Base-by-base conservation (phyloP, 2,797 vertebrate genomes). In the Vireo griseus region DNA sequence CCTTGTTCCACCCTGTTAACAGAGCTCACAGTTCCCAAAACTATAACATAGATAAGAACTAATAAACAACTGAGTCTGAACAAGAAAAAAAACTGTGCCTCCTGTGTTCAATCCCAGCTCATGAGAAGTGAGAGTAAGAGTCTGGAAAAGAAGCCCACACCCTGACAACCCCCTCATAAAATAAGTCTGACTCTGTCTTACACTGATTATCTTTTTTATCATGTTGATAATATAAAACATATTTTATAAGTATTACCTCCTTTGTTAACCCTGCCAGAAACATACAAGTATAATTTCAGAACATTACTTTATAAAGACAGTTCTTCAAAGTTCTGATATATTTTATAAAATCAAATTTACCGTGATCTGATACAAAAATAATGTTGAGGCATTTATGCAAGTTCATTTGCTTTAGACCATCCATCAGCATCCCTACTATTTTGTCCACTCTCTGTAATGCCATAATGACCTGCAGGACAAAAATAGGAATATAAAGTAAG, bases 281-380 rank as follows among this genome's bases (percentile, higher is more conserved):
- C 6, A 20, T 6, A 10, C 10, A 93, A 58, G 16, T 25, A 52
- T 22, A 59, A 90, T 54, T 11, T 42, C 44, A 79, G 54, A 61
- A 62, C n/a, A 45, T 42, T 78, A 71, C 29, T 89, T 72, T 31
- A 67, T 39, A 62, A 74, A 40, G 86, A 47, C 15, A 89, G 26
- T 13, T 42, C 18, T 89, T 79, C 17, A 37, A 55, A 73, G 69
- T 47, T 85, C 31, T 50, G 11, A 76, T 57, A 22, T 35, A 55
- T 45, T 91, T 78, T 29, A 76, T 31, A 66, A 71, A 90, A 67
- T 54, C 6, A 9, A 69, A 61, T 96, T 98, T 98, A 99, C 99
- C 99, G n/a, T 99, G 99, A 94, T 99, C 99, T 48, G 99, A 99
- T 48, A 98, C 1, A 73, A 99, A 94, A 79, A 99, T 96, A 71